Base-by-base conservation (phyloP, 2,113 vertebrate genomes). In the Rhipidura dahli region DNA sequence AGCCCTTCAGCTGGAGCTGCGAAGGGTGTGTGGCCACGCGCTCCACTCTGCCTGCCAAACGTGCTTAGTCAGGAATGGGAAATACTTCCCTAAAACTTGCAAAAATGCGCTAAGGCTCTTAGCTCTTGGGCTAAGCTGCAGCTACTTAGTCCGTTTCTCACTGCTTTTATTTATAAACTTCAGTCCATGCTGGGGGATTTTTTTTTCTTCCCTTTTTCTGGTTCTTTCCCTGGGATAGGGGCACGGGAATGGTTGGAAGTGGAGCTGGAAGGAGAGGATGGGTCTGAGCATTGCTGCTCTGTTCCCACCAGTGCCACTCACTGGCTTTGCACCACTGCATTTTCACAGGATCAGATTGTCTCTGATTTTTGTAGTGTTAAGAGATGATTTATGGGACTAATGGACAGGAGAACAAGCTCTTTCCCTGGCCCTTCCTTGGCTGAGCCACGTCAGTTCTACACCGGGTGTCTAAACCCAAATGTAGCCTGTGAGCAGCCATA, bases 51-150 rank as follows among this genome's bases (percentile, higher is more conserved):
- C 64, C 90, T 42, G 72, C 85, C 73, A 66, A 88, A 57, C 7
- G 4, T 35, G 33, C 89, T 92, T 27, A 12, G 45, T 54, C 78
- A 70, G 85, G 93, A 96, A 63, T 76, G 93, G 91, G 93, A 95
- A 93, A 82, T 11, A 9, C 71, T 87, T 91, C 10, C 94, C 85
- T 92, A 93, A 95, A 65, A 66, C 95, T 83, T 15, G 42, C 78
- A 95, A 94, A 96, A 95, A 96, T 96, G 96, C 19, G 0, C 77
- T 96, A 93, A 96, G 81, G 70, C 94, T 95, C 93, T 96, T 44
- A 96, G 63, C 75, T 83, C 56, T 61, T 26, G 31, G 82, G 57
- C 77, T 96, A 89, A 96, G 89, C 95, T 66, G 91, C 51, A 39
- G 14, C 60, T 56, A 27, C 80, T 93, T 77, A 95, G 80, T 18